Evolutionary conservation across 2,113 vertebrate species (phyloP), one percentile per base, ranked within the genome.

Genomic region (Holacanthus passer): DNA sequence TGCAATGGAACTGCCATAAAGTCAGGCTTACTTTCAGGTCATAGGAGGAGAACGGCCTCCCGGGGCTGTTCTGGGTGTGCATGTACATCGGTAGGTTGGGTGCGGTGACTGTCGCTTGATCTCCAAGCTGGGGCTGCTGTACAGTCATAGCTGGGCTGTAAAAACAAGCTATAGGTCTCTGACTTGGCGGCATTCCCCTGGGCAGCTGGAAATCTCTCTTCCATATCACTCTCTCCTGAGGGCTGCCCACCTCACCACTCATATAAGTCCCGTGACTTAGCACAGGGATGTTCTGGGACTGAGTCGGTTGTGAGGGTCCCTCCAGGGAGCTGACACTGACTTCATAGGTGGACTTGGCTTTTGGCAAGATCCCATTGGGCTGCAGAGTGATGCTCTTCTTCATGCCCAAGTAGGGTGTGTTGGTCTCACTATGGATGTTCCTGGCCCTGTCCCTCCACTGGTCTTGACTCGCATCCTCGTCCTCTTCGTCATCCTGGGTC

Each of bases 301-400:
- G 90, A 66, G 59, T 10, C 3, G 52, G 90, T n/a, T 66, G 92
- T 7, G 20, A 82, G 9, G 86, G 86, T 62, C 84, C 90, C 37
- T 95, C 94, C 58, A 89, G 43, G 10, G 82, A 88, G 76, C 80
- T 90, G 63, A 91, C 50, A 22, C 92, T 90, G 2, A 96, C 94
- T 81, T 97, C 98, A 6, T 98, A 94, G 10, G 98, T 98, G 79
- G 95, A 96, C 68, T 95, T 97, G 5, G 98, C 96, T 85, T 98
- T 96, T 37, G 91, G 89, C 9, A 99, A 94, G 87, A 97, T 92
- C 0, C 97, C 97, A 0, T 98, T 99, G 68, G 96, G 95, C 71
- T 96, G 96, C 65, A 95, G 64, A 43, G 93, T 94, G 20, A 96
- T 94, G 29, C 96, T 96, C 82, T 91, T 81, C 22, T 94, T 95